Base-by-base conservation (phyloP, 2,113 vertebrate species). In the Colaptes auratus region DNA sequence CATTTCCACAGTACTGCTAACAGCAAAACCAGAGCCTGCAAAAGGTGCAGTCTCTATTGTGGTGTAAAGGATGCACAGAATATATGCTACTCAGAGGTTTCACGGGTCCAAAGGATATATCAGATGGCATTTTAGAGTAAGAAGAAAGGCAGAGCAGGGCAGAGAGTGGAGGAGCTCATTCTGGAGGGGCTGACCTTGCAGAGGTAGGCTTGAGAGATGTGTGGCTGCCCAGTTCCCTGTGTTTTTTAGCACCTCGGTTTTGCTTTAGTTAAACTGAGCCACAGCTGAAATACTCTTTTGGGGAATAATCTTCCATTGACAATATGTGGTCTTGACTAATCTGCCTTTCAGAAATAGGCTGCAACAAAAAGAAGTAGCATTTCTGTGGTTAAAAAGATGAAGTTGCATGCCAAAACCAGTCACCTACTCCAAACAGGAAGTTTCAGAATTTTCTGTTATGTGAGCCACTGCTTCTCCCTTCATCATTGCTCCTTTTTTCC, bases 11-110 rank as follows among this genome's bases (percentile, higher is more conserved):
- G 50, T n/a, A 31, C 16, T 33, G 76, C 70, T 79, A 58, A 86
- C 58, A 64, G 77, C 74, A 89, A 93, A 91, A 87, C 50, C 91
- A 92, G 91, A 90, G 77, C 30, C 52, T 55, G 36, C 71, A 86
- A 52, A 58, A 79, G 39, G 15, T 35, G 18, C 39, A 39, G 39
- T 15, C 35, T 59, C 55, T 27, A 12, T 25, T 8, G 7, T 0
- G 33, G 50, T 31, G 31, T 19, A 25, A 82, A 58, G 23, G 66
- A 86, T 67, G 69, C 31, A 63, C 6, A 58, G 17, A 80, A 71
- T 18, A 71, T 7, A 30, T 0, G 0, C 21, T 24, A 66, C 42
- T 18, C 0, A 1, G 19, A 25, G 23, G n/a, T 35, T 13, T 59
- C 66, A n/a, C 0, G 3, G 61, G 53, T 53, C 36, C 80, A 82